Conservation (phyloP, 2,888 invertebrate species). For the Leptinotarsa peninsularis region DNA sequence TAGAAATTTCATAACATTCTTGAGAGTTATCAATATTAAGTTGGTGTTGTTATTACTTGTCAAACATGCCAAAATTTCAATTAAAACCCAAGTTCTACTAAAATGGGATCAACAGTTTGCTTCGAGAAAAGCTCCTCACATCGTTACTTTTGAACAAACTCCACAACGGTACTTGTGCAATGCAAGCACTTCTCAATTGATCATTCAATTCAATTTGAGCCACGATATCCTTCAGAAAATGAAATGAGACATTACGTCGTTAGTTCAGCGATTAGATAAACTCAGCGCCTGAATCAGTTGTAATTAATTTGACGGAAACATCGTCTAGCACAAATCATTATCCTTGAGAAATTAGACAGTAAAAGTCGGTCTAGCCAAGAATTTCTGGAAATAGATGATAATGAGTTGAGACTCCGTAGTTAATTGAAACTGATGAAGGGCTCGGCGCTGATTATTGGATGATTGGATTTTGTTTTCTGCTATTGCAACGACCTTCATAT, state of each 20-base stretch:
- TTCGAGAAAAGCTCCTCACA: not conserved
- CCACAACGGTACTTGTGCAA: not conserved
- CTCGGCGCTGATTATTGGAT: not conserved
- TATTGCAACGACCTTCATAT: not conserved
- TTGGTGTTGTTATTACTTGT: too few species aligned
- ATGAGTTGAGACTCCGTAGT: not conserved
- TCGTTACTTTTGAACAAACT: not conserved
- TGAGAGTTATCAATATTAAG: too few species aligned
- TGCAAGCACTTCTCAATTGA: conserved; percentile 1
- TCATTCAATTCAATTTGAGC: not conserved
- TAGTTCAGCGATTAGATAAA: not conserved
- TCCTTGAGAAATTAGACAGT: not conserved
- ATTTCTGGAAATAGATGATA: not conserved
- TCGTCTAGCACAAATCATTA: not conserved
- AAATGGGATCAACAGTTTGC: not conserved
- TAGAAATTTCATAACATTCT: too few species aligned
- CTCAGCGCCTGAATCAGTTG: not conserved
- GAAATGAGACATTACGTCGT: not conserved
- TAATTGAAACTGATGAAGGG: not conserved
- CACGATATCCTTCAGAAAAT: not conserved
- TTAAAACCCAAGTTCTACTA: not conserved
- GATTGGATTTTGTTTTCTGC: not conserved
- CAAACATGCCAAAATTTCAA: too few species aligned
- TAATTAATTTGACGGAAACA: not conserved
- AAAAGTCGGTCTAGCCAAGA: not conserved